These are phyloP conservation scores for Acrocera orbiculus DNA, from an alignment of 2,888 invertebrate species.

Conservation along the genomic window DNA sequence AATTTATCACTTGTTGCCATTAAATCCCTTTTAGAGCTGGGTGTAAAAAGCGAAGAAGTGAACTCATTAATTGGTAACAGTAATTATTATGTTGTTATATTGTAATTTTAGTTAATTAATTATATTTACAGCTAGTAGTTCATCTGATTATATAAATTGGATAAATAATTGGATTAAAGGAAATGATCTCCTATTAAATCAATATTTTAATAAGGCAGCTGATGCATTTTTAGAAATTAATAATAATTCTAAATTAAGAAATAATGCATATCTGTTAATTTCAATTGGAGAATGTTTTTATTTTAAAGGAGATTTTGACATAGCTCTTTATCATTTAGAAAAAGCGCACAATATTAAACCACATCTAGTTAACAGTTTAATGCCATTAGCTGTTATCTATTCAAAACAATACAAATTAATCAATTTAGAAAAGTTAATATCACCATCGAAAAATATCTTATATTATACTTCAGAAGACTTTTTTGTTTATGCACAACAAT, in stretches of 20 bases:
- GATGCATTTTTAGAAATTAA: conserved; percentile 48
- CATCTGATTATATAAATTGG: conserved; percentile 33
- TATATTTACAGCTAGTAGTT: conserved; percentile 18
- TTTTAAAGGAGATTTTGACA: conserved; percentile 49
- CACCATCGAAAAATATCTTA: conserved; percentile 22
- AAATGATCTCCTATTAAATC: conserved; percentile 43
- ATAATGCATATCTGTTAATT: conserved; percentile 48
- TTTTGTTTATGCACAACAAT: conserved; percentile 56
- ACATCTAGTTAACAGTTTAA: conserved; percentile 40
- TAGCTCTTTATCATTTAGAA: conserved; percentile 35
- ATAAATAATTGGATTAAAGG: conserved; percentile 44
- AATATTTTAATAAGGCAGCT: conserved; percentile 50
- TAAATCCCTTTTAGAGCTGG: conserved; percentile 50
- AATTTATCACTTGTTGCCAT: conserved; percentile 61
- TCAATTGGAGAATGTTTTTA: conserved; percentile 56
- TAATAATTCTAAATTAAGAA: conserved; percentile 42
- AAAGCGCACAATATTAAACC: conserved; percentile 38
- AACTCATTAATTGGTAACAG: conserved; percentile 50
- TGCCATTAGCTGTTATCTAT: conserved; percentile 43
- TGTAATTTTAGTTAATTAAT: background rate
- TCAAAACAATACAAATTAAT: conserved; percentile 38
- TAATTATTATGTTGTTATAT: conserved; percentile 10
- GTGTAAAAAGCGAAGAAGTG: conserved; percentile 58
- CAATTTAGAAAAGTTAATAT: conserved; percentile 44
- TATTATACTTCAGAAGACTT: conserved; percentile 50